These are phyloP conservation scores for Hoplodrina blanda DNA, from an alignment of 2,888 invertebrate species.

Conservation along the genomic window DNA sequence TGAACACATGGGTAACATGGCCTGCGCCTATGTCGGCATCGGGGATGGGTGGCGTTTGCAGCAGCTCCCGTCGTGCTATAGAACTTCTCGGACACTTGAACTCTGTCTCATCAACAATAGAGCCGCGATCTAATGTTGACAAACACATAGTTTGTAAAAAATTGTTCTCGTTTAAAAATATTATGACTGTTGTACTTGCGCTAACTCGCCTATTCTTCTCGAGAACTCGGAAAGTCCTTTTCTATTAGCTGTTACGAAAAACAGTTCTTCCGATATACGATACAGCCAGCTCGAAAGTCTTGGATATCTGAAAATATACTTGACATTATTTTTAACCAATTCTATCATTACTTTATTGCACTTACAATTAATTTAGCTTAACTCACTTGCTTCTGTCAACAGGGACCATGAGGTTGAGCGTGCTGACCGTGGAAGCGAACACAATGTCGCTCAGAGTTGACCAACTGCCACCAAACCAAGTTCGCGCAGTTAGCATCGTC, in stretches of 20 bases:
- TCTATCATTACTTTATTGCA: neutral
- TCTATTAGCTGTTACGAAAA: conserved; percentile 78
- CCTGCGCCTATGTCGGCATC: neutral
- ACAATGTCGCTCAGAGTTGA: conserved; percentile 77
- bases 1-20: conserved; percentile 1
- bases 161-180: conserved; percentile 48
- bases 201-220: conserved; percentile 82
- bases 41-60: conserved; percentile 42
- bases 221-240: conserved; percentile 80
- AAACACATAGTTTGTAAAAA: conserved; percentile 68
- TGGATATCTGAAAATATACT: conserved; percentile 71
- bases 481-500: conserved; percentile 68
- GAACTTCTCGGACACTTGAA: conserved; percentile 79
- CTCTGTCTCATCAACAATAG: conserved; percentile 64
- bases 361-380: neutral
- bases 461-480: conserved; percentile 75
- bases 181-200: conserved; percentile 67
- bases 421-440: conserved; percentile 77
- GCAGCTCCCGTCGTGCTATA: conserved; percentile 67
- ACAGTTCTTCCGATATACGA: conserved; percentile 76
- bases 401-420: conserved; percentile 77
- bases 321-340: neutral
- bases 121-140: conserved; percentile 74
- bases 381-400: conserved; percentile 73
- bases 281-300: conserved; percentile 74